Percentiles rank a stretch among this genome's conserved stretches.
phyloP scores from a whole-genome alignment of 2,797 vertebrate genomes.

The Netta rufina region DNA sequence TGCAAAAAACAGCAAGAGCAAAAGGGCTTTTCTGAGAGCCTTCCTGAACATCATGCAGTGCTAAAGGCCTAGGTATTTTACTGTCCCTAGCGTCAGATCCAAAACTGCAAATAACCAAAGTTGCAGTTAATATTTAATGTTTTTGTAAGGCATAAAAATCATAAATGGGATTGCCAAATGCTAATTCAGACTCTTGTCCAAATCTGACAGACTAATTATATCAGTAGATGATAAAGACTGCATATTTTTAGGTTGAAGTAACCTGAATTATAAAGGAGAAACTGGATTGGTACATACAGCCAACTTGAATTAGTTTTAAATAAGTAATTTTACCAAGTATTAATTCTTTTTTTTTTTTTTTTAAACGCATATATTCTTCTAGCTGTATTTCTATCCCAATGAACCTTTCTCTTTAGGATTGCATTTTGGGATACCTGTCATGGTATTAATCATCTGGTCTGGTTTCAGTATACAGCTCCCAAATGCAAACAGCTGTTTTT shows the following conservation, averaged over 20 bases:
- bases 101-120: neutral
- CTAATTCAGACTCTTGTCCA: neutral
- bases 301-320: neutral
- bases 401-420: neutral
- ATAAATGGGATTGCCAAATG: neutral
- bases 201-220: neutral
- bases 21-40: neutral
- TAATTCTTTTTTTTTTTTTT: neutral
- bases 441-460: neutral
- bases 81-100: neutral
- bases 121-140: neutral
- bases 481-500: constrained; percentile 7
- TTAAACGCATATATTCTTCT: neutral
- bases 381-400: neutral
- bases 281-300: neutral
- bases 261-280: neutral
- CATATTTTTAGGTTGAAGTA: neutral
- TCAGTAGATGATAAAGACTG: neutral
- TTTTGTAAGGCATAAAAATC: neutral
- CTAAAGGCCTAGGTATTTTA: neutral
- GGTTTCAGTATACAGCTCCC: neutral
- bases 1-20: neutral
- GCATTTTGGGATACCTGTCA: neutral
- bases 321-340: neutral
- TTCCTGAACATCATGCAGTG: neutral